phyloP scores from a whole-genome alignment of 2,113 vertebrate species.

The Hippocampus zosterae region DNA sequence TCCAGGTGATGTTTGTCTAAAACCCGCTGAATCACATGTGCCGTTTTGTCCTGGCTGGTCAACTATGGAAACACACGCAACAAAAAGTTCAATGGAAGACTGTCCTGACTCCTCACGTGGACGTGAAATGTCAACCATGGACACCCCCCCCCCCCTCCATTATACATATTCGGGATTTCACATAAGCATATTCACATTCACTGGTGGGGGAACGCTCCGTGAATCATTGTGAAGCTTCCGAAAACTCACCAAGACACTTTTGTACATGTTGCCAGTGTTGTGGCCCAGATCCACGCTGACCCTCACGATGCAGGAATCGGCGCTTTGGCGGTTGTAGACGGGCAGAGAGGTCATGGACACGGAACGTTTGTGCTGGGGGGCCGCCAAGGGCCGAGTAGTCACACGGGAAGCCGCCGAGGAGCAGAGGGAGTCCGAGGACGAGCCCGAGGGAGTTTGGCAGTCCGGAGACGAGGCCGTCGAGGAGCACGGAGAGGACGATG shows the following conservation, averaged over 20 bases:
- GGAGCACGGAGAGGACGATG: conserved; percentile 31
- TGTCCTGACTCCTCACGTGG: not conserved
- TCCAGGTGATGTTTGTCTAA: conserved; percentile 79
- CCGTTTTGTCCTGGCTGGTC: conserved; percentile 83
- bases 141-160: no score
- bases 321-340: conserved; percentile 67
- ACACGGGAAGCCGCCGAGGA: not conserved
- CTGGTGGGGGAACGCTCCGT: no score
- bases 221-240: no score
- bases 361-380: conserved; percentile 61
- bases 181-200: not conserved
- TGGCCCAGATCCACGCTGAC: conserved; percentile 73
- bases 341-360: conserved; percentile 68
- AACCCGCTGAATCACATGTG: conserved; percentile 75
- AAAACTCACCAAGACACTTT: conserved; percentile 81
- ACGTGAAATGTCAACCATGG: not conserved
- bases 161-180: not conserved
- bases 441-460: conserved; percentile 29
- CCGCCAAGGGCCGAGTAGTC: not conserved
- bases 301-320: conserved; percentile 76
- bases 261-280: conserved; percentile 81
- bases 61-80: conserved; percentile 58
- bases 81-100: not conserved
- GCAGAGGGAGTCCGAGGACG: conserved; percentile 30
- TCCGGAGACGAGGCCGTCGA: conserved; percentile 41